Evolutionary conservation across 1,140 invertebrate species (phyloP).

Genomic region (Acromyrmex charruanus): DNA sequence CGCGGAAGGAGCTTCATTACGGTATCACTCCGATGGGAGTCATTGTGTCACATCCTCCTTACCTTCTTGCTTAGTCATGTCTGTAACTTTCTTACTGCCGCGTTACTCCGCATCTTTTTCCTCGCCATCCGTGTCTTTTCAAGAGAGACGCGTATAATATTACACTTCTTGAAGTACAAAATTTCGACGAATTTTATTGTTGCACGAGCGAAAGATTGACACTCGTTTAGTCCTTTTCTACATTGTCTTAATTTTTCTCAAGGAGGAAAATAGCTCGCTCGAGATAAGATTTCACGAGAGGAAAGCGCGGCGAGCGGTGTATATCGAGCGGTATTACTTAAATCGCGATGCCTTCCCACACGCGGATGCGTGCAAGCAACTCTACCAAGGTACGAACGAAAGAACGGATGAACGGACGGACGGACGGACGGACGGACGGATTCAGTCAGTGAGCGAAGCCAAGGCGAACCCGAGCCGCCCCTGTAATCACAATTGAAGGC

Average conservation of each 20-base stretch:
- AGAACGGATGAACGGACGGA: slow-evolving; percentile 67
- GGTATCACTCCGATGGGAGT: slow-evolving; percentile 77
- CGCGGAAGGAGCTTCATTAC: slow-evolving; percentile 68
- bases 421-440: slow-evolving; percentile 67
- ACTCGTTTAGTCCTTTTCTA: not conserved
- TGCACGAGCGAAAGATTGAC: not conserved
- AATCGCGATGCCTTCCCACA: slow-evolving; percentile 70
- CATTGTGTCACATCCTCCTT: slow-evolving; percentile 72
- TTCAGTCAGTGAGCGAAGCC: slow-evolving; percentile 73
- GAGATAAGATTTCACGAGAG: not conserved
- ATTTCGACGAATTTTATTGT: not conserved
- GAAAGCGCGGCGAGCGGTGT: slow-evolving; percentile 37
- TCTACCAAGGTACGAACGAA: not conserved
- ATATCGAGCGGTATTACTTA: slow-evolving; percentile 70
- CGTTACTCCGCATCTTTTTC: slow-evolving; percentile 63
- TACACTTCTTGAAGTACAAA: not conserved
- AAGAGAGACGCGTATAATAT: not conserved
- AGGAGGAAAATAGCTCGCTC: not conserved
- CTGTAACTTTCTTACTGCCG: slow-evolving; percentile 72
- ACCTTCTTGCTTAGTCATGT: slow-evolving; percentile 76
- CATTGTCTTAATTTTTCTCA: too few relatives aligned
- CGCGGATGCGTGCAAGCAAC: slow-evolving; percentile 41
- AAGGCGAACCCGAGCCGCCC: slow-evolving; percentile 83
- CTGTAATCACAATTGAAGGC: slow-evolving; percentile 87
- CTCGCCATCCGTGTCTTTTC: slow-evolving; percentile 1